phyloP scores from a whole-genome alignment of 2,888 invertebrate genomes.

The Eugnorisma glareosa region DNA sequence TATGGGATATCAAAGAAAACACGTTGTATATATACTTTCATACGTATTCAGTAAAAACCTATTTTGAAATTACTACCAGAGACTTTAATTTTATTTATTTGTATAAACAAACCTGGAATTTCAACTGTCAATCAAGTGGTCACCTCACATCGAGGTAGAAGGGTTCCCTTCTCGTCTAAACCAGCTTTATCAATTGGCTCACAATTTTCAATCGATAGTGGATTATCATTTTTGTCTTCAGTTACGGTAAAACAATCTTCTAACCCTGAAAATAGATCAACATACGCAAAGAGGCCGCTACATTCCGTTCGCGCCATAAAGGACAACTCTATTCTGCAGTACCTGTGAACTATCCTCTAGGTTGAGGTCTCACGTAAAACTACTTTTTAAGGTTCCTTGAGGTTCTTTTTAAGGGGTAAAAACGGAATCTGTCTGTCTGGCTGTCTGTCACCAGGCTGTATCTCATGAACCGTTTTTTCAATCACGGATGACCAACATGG shows the following conservation, averaged over 20 bases:
- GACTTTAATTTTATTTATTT: too few species aligned
- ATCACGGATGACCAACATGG: not conserved
- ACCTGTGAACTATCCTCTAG: not conserved
- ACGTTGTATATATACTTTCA: too few species aligned
- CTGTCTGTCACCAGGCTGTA: too few species aligned
- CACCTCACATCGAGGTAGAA: not conserved
- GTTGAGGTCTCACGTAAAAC: not conserved
- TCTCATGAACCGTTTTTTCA: too few species aligned
- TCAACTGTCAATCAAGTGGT: not conserved
- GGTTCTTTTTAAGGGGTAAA: too few species aligned
- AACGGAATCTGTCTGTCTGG: too few species aligned
- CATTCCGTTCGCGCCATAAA: constrained; percentile 15
- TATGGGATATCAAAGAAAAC: too few species aligned
- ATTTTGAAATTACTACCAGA: too few species aligned
- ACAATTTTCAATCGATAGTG: not conserved
- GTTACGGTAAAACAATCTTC: not conserved
- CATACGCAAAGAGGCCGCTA: constrained; percentile 9
- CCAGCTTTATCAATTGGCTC: not conserved
- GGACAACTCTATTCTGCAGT: not conserved
- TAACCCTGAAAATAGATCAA: not conserved
- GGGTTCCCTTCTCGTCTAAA: not conserved
- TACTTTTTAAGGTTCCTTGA: too few species aligned
- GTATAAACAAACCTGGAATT: too few species aligned
- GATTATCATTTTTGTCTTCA: not conserved
- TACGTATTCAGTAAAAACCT: too few species aligned